Evolutionary conservation across 1,140 invertebrate species (phyloP).

Genomic region (Meteorus sp.): DNA sequence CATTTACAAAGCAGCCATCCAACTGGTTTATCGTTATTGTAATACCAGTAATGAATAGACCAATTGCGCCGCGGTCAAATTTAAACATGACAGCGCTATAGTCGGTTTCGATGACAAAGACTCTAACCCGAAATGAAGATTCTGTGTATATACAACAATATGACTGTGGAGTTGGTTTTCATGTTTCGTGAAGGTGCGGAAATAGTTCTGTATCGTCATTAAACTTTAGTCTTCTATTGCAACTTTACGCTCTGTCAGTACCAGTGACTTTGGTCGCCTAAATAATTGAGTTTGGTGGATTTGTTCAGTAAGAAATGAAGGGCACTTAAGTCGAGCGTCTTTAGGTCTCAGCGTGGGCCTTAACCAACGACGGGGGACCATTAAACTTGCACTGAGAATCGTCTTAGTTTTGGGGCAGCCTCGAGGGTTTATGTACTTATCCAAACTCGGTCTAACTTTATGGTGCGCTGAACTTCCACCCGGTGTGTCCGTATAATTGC

Average conservation of each 20-base stretch:
- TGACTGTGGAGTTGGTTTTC: too few species aligned
- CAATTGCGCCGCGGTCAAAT: too few species aligned
- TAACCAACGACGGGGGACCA: constrained; percentile 32
- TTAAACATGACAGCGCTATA: too few species aligned
- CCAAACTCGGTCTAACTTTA: constrained; percentile 36
- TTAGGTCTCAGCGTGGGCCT: constrained; percentile 34
- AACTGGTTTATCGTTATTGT: too few species aligned
- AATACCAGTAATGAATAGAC: too few species aligned
- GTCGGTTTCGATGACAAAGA: too few species aligned
- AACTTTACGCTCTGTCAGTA: constrained; percentile 21
- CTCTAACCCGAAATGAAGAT: too few species aligned
- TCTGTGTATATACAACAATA: too few species aligned
- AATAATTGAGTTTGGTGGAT: constrained; percentile 32
- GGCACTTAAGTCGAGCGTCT: constrained; percentile 43
- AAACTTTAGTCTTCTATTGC: too few species aligned
- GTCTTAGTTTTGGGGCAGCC: constrained; percentile 39
- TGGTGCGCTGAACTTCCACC: constrained; percentile 22
- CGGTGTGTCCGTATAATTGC: constrained; percentile 18
- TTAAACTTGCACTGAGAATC: constrained; percentile 42
- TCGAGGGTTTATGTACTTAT: constrained; percentile 43
- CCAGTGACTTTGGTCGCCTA: constrained; percentile 31
- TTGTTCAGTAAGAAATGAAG: constrained; percentile 20
- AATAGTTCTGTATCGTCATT: too few species aligned
- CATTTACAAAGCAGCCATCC: too few species aligned
- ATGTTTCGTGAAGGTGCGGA: too few species aligned